phyloP scores from a whole-genome alignment of 2,113 vertebrate species.

The Nycticryphes semicollaris region DNA sequence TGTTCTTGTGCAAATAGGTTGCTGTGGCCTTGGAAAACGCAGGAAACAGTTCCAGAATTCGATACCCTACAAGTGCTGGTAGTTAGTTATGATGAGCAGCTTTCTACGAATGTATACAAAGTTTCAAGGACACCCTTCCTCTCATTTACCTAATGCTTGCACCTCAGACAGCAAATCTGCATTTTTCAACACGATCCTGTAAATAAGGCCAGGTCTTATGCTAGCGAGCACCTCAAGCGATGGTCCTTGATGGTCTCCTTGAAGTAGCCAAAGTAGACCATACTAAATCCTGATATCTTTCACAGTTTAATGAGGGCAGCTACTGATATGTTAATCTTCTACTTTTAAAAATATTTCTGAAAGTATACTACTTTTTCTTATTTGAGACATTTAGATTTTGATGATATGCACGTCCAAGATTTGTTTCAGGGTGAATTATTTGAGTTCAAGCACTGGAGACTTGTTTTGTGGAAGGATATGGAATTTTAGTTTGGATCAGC shows the following conservation, averaged over 20 bases:
- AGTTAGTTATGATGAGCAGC: neutral
- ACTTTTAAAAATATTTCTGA: neutral
- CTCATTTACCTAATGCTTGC: neutral
- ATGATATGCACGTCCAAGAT: neutral
- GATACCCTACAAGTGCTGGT: neutral
- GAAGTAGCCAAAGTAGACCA: neutral
- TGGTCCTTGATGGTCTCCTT: neutral
- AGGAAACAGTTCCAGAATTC: neutral
- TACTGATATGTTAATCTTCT: neutral
- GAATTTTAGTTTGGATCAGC: neutral
- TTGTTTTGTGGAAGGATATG: neutral
- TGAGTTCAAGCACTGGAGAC: neutral
- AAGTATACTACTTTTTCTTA: neutral
- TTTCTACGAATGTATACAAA: neutral
- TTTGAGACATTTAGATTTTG: neutral
- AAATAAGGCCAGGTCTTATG: neutral
- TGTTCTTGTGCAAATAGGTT: fast-evolving
- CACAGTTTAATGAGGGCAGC: neutral
- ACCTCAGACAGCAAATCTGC: neutral
- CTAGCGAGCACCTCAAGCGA: neutral
- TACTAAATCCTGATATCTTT: neutral
- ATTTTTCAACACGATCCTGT: neutral
- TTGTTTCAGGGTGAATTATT: neutral
- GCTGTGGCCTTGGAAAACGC: neutral
- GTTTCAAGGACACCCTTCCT: neutral